Conservation (phyloP, 2,888 invertebrate species). For the Drosophila bunnanda region DNA sequence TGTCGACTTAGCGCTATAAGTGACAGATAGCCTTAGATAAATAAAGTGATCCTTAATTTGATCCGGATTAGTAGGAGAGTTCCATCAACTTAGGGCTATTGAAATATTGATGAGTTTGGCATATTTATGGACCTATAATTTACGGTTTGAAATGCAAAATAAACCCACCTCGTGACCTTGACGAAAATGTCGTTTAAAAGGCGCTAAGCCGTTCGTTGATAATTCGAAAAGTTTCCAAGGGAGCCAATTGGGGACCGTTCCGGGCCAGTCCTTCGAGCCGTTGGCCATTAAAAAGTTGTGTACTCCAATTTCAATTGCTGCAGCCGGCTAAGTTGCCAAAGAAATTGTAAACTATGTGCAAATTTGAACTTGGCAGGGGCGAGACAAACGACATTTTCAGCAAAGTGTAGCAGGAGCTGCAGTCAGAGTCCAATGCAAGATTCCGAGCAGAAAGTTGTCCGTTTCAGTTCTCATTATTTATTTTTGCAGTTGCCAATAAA, state of each 20-base stretch:
- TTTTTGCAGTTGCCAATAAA: constrained; percentile 65
- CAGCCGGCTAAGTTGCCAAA: constrained; percentile 53
- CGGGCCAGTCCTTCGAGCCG: constrained; percentile 49
- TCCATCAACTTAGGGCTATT: not conserved
- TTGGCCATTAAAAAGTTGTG: constrained; percentile 78
- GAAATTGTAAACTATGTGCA: constrained; percentile 70
- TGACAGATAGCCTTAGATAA: not conserved
- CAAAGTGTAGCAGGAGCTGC: constrained; percentile 30
- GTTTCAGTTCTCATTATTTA: constrained; percentile 29
- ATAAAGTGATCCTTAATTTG: not conserved
- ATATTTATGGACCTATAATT: not conserved
- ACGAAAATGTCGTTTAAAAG: constrained; percentile 5
- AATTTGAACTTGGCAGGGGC: constrained; percentile 59
- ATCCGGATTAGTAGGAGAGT: not conserved
- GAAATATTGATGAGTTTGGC: no score
- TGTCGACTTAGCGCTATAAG: not conserved
- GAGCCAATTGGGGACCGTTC: constrained; percentile 39
- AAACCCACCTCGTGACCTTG: constrained; percentile 32
- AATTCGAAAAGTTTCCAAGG: constrained; percentile 65
- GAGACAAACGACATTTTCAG: constrained; percentile 39
- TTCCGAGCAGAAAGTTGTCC: constrained; percentile 36
- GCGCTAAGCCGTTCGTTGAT: constrained; percentile 37
- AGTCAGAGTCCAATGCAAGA: constrained; percentile 17
- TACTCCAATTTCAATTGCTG: constrained; percentile 74
- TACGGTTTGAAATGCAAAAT: not conserved